phyloP scores from a whole-genome alignment of 2,113 vertebrate genomes.

The Himantopus leucocephalus region DNA sequence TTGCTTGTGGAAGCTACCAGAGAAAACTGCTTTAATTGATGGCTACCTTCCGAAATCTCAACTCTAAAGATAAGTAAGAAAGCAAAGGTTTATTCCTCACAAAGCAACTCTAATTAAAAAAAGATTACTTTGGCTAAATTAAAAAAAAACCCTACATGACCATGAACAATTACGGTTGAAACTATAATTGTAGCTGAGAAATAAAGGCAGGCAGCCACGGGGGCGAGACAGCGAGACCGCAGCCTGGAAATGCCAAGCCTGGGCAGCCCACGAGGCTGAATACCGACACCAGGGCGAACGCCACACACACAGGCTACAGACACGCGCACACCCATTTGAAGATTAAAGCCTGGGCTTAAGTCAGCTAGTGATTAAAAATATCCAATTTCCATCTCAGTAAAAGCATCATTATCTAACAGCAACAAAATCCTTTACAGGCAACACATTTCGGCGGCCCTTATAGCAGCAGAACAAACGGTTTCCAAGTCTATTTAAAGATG shows the following conservation, averaged over 20 bases:
- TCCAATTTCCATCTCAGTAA: neutral
- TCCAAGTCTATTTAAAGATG: neutral
- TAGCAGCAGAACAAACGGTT: neutral
- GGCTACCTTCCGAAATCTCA: neutral
- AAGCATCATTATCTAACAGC: neutral
- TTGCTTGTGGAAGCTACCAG: neutral
- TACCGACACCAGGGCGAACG: neutral
- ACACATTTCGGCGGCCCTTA: neutral
- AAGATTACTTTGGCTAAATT: neutral
- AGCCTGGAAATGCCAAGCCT: neutral
- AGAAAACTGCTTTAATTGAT: neutral
- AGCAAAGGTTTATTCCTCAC: neutral
- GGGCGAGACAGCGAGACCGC: neutral
- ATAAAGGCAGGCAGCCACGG: neutral
- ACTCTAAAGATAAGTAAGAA: neutral
- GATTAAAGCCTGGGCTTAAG: neutral
- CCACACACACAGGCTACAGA: accelerated
- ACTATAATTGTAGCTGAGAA: neutral
- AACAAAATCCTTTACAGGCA: neutral
- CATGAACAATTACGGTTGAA: neutral
- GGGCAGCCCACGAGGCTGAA: accelerated
- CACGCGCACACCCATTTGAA: neutral
- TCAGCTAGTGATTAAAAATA: neutral
- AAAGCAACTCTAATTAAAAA: neutral
- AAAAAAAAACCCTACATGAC: neutral